Evolutionary conservation across 2,797 vertebrate species (phyloP), one percentile per base, ranked within the genome.

Genomic region (Falco cherrug): DNA sequence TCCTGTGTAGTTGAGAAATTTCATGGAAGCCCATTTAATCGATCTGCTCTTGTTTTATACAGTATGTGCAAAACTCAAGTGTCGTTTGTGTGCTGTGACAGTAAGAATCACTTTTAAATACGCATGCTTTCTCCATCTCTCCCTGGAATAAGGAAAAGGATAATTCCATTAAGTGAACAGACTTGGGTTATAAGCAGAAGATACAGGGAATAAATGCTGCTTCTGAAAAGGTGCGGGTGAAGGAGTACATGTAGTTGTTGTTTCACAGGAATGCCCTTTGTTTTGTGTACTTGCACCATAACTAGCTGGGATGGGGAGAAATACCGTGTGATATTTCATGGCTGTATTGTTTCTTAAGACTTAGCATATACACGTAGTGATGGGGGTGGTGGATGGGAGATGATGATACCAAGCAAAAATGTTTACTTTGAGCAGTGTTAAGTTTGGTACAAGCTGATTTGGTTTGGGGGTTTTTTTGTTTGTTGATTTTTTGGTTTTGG

Each of bases 341-440:
- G 78, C 60, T 83, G 4, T 51, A 16, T 57, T 61, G 45, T 92
- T 87, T 81, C 65, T 61, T 35, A 56, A 69, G 48, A 29, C 3
- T 76, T 39, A 10, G 16, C 3, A 0, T 63, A 5, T n/a, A 20
- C 4, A 0, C 16, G 41, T 60, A 60, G 15, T 5, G 16, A 0
- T 8, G 18, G 8, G 15, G 28, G 11, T n/a, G 45, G 48, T 24
- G 37, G 26, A 6, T 73, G 22, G 14, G 37, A 78, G 29, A 18
- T 16, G 20, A 19, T 25, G 45, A 18, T 59, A 73, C 82, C 53
- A 16, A 67, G 80, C 10, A 51, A 47, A 60, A 71, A 33, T 57
- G 65, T 84, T 92, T 89, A 22, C 61, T 84, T 85, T 29, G 75
- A 39, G 37, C 29, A 84, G 29, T 29, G 17, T 29, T 54, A 41